These are phyloP conservation scores for Nephrotoma appendiculata DNA, from an alignment of 2,888 invertebrate genomes.

Conservation along the genomic window DNA sequence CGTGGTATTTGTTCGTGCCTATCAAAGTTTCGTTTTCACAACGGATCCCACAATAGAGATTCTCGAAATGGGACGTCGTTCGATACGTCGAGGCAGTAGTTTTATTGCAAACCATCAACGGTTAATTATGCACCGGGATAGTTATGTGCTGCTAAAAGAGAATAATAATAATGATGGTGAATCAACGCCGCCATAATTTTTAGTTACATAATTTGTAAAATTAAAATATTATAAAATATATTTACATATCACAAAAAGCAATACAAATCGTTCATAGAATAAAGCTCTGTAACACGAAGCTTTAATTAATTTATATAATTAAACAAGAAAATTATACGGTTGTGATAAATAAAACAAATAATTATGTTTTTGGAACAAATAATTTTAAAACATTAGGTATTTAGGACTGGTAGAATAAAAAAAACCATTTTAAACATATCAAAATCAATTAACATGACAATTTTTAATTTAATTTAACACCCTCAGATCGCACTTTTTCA, in stretches of 20 bases:
- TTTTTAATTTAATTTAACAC: background rate
- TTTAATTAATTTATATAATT: background rate
- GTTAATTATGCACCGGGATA: constrained; percentile 24
- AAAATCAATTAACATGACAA: background rate
- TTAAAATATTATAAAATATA: background rate
- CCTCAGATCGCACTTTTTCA: background rate
- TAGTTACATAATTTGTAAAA: background rate
- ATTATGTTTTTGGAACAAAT: background rate
- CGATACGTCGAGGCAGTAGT: constrained; percentile 45
- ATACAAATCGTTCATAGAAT: background rate
- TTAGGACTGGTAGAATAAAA: background rate
- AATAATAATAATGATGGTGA: constrained; percentile 9
- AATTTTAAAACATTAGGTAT: background rate
- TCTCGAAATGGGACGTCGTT: constrained; percentile 60
- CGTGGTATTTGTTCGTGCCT: constrained; percentile 53
- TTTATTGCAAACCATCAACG: constrained; percentile 31
- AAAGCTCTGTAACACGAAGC: background rate
- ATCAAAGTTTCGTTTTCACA: constrained; percentile 57
- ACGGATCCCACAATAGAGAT: constrained; percentile 53
- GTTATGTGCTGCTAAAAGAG: constrained; percentile 25
- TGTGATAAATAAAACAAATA: background rate
- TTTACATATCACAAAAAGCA: background rate
- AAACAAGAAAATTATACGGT: background rate
- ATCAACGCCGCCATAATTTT: constrained; percentile 7
- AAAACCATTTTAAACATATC: background rate